Conservation (phyloP, 2,888 invertebrate genomes). For the Augiades crinisus region DNA sequence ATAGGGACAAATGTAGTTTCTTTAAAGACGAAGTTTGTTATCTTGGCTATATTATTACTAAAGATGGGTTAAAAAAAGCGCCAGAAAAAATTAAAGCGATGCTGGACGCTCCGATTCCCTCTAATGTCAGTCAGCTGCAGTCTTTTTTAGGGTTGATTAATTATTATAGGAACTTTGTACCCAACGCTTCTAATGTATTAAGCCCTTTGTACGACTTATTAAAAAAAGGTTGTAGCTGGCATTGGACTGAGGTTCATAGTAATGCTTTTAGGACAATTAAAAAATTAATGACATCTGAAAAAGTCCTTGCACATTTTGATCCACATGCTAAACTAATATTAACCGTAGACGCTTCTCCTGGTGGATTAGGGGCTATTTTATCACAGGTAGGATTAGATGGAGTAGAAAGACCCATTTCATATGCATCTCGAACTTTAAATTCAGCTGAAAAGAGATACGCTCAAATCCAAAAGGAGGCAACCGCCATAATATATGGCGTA, state of each 20-base stretch:
- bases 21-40: conserved; percentile 28
- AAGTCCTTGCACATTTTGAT: conserved; percentile 1
- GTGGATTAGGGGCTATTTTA: conserved; percentile 3
- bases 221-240: conserved; percentile 26
- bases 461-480: conserved; percentile 30
- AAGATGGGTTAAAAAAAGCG: conserved; percentile 19
- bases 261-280: conserved; percentile 20
- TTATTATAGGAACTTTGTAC: conserved; percentile 30
- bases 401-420: conserved; percentile 29
- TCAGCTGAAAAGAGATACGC: conserved; percentile 15
- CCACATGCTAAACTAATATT: background rate
- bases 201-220: conserved; percentile 26
- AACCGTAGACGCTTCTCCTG: conserved; percentile 6
- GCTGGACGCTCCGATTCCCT: conserved; percentile 21
- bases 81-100: conserved; percentile 28
- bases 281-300: conserved; percentile 7
- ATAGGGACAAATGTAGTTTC: conserved; percentile 34
- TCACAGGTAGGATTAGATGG: background rate
- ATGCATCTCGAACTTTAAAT: conserved; percentile 32
- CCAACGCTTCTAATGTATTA: conserved; percentile 23
- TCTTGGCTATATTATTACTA: conserved; percentile 24
- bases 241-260: conserved; percentile 14
- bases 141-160: conserved; percentile 31
- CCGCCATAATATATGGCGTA: conserved; percentile 30
- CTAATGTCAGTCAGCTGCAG: conserved; percentile 25